phyloP scores from a whole-genome alignment of 2,888 invertebrate species.

The Yponomeuta cagnagella region DNA sequence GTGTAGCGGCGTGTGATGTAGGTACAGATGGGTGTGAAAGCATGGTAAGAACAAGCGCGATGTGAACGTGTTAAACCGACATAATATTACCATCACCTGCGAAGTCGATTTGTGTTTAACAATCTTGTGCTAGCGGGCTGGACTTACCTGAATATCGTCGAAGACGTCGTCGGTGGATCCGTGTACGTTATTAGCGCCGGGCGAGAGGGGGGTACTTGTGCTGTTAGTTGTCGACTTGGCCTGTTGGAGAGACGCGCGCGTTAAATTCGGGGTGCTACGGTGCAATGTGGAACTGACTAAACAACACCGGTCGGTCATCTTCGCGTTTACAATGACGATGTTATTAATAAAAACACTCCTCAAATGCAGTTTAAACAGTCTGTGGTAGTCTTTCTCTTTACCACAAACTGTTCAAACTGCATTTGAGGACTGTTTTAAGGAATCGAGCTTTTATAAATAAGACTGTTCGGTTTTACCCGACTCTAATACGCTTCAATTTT shows the following conservation, averaged over 20 bases:
- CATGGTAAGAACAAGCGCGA: conserved; percentile 49
- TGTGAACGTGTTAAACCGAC: conserved; percentile 70
- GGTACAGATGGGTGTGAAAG: conserved; percentile 35
- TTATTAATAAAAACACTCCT: no score
- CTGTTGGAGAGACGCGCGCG: conserved; percentile 33
- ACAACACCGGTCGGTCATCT: not conserved
- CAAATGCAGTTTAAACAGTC: no score
- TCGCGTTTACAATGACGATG: not conserved
- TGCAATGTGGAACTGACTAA: not conserved
- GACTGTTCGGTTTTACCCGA: not conserved
- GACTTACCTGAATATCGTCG: conserved; percentile 64
- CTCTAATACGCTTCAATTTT: not conserved
- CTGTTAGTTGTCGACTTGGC: conserved; percentile 62
- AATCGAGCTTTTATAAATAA: no score
- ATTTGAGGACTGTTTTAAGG: no score
- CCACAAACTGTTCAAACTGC: no score
- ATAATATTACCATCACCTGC: conserved; percentile 51
- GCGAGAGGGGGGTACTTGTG: conserved; percentile 62
- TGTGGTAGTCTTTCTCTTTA: no score
- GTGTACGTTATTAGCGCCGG: conserved; percentile 58
- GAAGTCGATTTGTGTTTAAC: conserved; percentile 27
- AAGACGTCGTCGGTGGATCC: conserved; percentile 68
- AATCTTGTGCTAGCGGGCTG: conserved; percentile 15
- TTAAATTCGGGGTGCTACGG: conserved; percentile 4
- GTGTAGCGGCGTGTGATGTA: conserved; percentile 22